Conservation (phyloP, 2,888 invertebrate genomes). For the Aspidiotus destructor region DNA sequence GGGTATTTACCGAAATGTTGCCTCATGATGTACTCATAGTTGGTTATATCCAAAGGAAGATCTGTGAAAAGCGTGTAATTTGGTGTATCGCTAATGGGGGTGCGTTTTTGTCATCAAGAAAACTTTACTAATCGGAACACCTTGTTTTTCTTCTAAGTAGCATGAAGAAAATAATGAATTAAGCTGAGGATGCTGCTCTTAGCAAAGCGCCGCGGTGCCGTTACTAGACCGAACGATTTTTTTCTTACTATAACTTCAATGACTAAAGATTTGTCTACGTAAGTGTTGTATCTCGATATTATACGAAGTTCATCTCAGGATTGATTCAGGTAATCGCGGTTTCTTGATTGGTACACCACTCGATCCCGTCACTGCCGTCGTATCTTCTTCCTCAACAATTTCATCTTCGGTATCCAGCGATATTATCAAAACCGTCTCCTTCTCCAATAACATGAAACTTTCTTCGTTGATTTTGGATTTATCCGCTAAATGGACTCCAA, state of each 20-base stretch:
- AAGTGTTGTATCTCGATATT: not conserved
- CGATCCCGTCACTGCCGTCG: too few species aligned
- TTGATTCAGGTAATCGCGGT: not conserved
- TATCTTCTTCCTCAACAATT: too few species aligned
- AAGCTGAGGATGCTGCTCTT: constrained; percentile 5
- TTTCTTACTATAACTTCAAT: not conserved
- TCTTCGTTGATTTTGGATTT: not conserved
- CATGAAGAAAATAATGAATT: constrained; percentile 2
- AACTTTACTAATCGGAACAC: not conserved
- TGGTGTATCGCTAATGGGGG: not conserved
- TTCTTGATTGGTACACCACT: not conserved
- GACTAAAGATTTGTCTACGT: constrained; percentile 7
- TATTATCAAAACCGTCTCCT: constrained; percentile 1
- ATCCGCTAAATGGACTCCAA: constrained; percentile 1
- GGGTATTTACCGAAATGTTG: not conserved
- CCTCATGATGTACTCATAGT: not conserved
- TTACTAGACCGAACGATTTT: not conserved
- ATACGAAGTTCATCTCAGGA: not conserved
- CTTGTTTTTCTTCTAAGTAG: not conserved
- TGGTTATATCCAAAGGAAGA: not conserved
- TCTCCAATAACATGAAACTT: not conserved
- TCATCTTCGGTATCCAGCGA: not conserved
- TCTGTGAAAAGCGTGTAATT: not conserved
- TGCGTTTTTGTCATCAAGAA: not conserved
- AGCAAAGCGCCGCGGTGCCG: not conserved